phyloP scores from a whole-genome alignment of 2,888 invertebrate genomes.

The Hetaerina titia region DNA sequence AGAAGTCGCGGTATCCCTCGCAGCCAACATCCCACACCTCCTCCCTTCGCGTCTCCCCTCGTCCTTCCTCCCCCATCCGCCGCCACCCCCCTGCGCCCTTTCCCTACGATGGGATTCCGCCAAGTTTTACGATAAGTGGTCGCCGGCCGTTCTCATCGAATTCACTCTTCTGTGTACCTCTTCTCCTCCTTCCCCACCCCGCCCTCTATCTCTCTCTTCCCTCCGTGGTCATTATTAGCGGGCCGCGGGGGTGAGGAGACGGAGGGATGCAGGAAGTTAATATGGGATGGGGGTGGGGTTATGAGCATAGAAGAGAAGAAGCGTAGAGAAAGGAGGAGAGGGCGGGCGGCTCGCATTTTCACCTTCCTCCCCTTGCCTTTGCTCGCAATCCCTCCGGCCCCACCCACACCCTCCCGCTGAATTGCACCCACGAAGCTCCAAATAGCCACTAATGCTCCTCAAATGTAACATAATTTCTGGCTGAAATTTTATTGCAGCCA shows the following conservation, averaged over 20 bases:
- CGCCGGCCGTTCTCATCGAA: background rate
- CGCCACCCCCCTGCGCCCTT: background rate
- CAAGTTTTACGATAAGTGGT: constrained; percentile 20
- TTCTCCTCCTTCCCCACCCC: background rate
- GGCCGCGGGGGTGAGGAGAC: background rate
- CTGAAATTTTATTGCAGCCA: background rate
- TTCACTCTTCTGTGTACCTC: background rate
- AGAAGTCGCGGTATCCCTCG: background rate
- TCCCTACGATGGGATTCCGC: background rate
- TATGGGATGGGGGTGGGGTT: background rate
- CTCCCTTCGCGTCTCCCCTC: background rate
- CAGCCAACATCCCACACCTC: background rate
- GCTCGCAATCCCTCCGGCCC: background rate
- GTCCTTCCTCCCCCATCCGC: background rate
- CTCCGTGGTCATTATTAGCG: too few species aligned
- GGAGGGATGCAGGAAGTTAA: background rate
- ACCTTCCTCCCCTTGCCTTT: background rate
- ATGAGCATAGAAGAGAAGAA: background rate
- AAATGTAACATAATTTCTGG: background rate
- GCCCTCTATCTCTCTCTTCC: too few species aligned
- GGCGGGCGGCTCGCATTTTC: background rate
- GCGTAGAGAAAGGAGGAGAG: background rate
- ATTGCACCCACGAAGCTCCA: background rate
- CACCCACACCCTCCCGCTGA: background rate
- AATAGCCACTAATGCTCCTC: background rate